Evolutionary conservation across 2,113 vertebrate genomes (phyloP).

Genomic region (Pachycephala philippinensis): DNA sequence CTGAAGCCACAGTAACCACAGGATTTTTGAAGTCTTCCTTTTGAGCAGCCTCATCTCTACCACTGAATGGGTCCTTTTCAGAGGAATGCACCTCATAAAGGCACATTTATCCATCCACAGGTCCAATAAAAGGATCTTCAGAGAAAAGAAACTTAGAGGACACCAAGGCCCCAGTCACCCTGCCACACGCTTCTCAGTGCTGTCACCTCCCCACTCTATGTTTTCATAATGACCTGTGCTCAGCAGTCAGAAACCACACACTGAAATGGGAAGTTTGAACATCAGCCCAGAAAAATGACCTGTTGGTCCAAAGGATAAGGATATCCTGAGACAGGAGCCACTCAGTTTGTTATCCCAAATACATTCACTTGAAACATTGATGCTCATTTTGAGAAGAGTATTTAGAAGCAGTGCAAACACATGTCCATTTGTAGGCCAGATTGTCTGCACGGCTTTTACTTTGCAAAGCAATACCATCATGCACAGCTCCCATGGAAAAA

Average conservation of each 20-base stretch:
- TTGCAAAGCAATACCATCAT: background rate
- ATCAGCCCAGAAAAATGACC: background rate
- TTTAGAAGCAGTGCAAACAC: background rate
- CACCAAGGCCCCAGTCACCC: background rate
- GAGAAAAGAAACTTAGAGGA: background rate
- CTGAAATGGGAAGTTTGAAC: background rate
- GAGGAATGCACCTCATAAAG: background rate
- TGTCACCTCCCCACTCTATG: background rate
- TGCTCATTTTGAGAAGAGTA: background rate
- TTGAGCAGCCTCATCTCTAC: background rate
- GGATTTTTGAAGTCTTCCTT: background rate
- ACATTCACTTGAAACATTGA: background rate
- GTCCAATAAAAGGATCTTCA: background rate
- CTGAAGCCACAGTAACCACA: background rate
- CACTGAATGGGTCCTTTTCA: background rate
- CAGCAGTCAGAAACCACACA: background rate
- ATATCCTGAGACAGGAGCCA: background rate
- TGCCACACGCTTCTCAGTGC: background rate
- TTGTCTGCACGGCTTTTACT: background rate
- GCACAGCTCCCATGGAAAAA: background rate
- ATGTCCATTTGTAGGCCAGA: background rate
- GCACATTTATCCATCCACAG: background rate
- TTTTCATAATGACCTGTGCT: background rate
- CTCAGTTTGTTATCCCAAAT: background rate
- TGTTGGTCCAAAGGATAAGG: background rate